phyloP scores from a whole-genome alignment of 2,113 vertebrate species.

The Choloepus hoffmanni region DNA sequence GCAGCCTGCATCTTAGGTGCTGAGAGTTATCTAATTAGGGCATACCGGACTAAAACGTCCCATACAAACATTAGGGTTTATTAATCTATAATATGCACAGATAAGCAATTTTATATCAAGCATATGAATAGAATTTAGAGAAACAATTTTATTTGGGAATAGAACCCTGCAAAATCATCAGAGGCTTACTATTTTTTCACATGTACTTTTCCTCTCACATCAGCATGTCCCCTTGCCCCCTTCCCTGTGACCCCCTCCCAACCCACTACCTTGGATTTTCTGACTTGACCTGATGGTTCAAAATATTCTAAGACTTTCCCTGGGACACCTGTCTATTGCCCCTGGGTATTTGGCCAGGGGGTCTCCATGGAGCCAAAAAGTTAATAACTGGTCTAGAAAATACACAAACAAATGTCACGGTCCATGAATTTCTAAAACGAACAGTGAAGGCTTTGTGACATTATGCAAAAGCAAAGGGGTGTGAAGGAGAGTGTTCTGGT shows the following conservation, averaged over 20 bases:
- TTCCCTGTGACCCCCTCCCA: background rate
- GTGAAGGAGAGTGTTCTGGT: background rate
- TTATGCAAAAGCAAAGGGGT: background rate
- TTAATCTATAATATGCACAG: background rate
- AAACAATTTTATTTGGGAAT: background rate
- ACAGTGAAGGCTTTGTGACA: background rate
- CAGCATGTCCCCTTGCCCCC: no score
- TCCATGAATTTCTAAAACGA: background rate
- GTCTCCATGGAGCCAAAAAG: background rate
- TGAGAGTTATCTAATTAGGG: background rate
- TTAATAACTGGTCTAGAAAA: constrained; percentile 41
- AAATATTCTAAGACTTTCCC: background rate
- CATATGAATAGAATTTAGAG: background rate
- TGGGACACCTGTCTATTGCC: background rate
- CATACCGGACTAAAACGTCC: background rate
- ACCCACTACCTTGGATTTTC: background rate
- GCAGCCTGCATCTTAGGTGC: background rate
- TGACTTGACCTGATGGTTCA: background rate
- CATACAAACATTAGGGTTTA: background rate
- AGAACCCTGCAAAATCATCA: background rate
- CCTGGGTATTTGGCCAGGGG: background rate
- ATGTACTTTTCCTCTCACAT: background rate
- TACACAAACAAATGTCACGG: background rate
- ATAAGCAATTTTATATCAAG: background rate
- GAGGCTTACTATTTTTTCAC: background rate